Conservation (phyloP, 2,797 vertebrate genomes). For the Melanitta fusca region DNA sequence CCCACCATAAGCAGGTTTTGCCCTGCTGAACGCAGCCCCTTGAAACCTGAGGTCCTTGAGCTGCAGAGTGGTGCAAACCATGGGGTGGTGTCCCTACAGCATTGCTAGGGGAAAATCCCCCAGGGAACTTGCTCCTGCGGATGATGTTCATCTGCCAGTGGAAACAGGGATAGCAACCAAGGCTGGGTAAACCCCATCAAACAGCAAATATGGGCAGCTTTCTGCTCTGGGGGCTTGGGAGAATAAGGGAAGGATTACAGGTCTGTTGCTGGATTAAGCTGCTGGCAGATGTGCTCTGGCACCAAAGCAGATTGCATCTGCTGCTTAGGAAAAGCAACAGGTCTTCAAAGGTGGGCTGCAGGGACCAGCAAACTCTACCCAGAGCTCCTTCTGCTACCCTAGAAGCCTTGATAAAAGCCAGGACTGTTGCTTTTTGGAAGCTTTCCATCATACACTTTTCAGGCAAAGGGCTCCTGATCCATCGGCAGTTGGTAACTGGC, state of each 20-base stretch:
- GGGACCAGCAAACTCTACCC: neutral
- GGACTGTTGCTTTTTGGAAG: neutral
- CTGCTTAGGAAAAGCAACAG: neutral
- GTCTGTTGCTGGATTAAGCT: conserved; percentile 1
- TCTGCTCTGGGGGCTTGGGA: neutral
- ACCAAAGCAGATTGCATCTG: neutral
- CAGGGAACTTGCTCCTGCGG: neutral
- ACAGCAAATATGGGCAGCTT: neutral
- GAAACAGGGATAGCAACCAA: neutral
- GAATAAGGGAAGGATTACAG: neutral
- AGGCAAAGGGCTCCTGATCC: neutral
- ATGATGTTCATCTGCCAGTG: fast-evolving
- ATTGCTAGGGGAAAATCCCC: neutral
- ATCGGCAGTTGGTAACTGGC: neutral
- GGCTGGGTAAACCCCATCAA: neutral
- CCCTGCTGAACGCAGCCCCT: neutral
- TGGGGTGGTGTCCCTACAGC: neutral
- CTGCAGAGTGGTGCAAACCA: neutral
- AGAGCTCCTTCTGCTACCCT: neutral
- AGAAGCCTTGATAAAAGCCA: neutral
- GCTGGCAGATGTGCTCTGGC: neutral
- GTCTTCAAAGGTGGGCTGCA: neutral
- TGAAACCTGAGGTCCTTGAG: neutral
- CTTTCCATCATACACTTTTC: neutral
- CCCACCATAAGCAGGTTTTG: neutral